Conservation (phyloP, 2,888 invertebrate species). For the Ceramica pisi region DNA sequence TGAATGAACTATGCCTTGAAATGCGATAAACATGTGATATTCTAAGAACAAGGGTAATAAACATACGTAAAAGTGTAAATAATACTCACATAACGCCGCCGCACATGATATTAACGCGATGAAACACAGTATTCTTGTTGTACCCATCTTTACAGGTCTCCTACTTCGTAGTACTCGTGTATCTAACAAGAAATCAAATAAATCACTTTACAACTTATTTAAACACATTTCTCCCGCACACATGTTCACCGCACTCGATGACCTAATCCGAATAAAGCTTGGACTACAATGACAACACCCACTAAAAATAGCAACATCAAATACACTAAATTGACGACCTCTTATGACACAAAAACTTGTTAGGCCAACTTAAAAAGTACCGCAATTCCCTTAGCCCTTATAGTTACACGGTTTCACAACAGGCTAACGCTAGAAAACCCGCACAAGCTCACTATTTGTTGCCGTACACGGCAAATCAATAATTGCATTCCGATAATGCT, state of each 20-base stretch:
- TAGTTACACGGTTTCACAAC: conserved; percentile 72
- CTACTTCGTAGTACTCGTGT: conserved; percentile 82
- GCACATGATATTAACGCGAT: conserved; percentile 82
- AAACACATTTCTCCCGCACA: conserved; percentile 87
- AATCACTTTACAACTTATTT: conserved; percentile 78
- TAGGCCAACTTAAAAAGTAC: conserved; percentile 63
- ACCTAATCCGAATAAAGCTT: conserved; percentile 89
- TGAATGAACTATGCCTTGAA: conserved; percentile 71
- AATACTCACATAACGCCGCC: conserved; percentile 85
- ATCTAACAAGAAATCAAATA: conserved; percentile 88
- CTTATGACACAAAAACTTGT: conserved; percentile 78
- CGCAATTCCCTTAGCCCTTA: conserved; percentile 67
- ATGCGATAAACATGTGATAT: conserved; percentile 53
- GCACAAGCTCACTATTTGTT: conserved; percentile 81
- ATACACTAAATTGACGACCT: conserved; percentile 77
- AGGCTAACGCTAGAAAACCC: conserved; percentile 75
- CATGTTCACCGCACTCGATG: conserved; percentile 88
- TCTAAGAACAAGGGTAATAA: conserved; percentile 9
- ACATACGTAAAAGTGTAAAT: conserved; percentile 60
- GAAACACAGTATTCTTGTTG: conserved; percentile 82
- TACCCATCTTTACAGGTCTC: conserved; percentile 84
- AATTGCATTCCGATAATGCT: conserved; percentile 75
- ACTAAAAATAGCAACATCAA: conserved; percentile 91
- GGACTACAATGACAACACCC: conserved; percentile 90
- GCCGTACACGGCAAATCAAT: conserved; percentile 84